Evolutionary conservation across 2,888 invertebrate genomes (phyloP).

Genomic region (Stegophylla sp.): DNA sequence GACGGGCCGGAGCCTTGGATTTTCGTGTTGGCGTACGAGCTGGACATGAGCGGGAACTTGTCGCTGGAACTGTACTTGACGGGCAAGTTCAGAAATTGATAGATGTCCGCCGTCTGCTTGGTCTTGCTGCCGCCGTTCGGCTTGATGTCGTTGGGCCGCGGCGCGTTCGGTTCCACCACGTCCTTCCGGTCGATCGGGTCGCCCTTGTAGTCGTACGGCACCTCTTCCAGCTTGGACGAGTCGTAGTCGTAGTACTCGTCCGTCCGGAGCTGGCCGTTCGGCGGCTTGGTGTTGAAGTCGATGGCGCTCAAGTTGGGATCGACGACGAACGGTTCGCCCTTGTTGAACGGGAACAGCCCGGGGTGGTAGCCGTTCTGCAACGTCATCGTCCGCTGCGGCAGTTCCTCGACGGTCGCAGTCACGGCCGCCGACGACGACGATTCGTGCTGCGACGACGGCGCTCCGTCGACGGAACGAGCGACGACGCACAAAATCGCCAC

Average conservation of each 20-base stretch:
- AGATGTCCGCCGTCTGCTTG: slow-evolving; percentile 70
- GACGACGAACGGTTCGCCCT: slow-evolving; percentile 75
- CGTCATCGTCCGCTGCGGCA: slow-evolving; percentile 39
- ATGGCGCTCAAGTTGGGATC: slow-evolving; percentile 73
- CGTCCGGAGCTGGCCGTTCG: slow-evolving; percentile 61
- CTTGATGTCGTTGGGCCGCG: slow-evolving; percentile 69
- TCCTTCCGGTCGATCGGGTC: slow-evolving; percentile 67
- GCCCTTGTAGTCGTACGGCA: slow-evolving; percentile 63
- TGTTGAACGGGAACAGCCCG: slow-evolving; percentile 71
- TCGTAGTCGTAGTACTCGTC: slow-evolving; percentile 64
- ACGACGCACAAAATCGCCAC: not conserved
- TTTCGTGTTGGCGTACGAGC: slow-evolving; percentile 76
- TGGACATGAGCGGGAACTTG: slow-evolving; percentile 75
- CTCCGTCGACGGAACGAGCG: not conserved
- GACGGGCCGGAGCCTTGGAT: slow-evolving; percentile 68
- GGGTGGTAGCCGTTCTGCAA: slow-evolving; percentile 36
- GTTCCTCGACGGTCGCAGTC: slow-evolving; percentile 5
- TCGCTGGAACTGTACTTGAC: slow-evolving; percentile 72
- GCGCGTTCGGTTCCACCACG: slow-evolving; percentile 64
- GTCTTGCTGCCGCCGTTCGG: slow-evolving; percentile 61
- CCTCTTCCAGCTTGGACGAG: slow-evolving; percentile 62
- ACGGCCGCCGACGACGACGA: not conserved
- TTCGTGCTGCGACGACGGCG: not conserved
- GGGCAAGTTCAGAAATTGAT: slow-evolving; percentile 74
- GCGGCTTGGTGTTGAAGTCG: slow-evolving; percentile 70